Evolutionary conservation across 2,888 invertebrate genomes (phyloP), one percentile per base, ranked within the genome.

Genomic region (Leptinotarsa rubiginosa): DNA sequence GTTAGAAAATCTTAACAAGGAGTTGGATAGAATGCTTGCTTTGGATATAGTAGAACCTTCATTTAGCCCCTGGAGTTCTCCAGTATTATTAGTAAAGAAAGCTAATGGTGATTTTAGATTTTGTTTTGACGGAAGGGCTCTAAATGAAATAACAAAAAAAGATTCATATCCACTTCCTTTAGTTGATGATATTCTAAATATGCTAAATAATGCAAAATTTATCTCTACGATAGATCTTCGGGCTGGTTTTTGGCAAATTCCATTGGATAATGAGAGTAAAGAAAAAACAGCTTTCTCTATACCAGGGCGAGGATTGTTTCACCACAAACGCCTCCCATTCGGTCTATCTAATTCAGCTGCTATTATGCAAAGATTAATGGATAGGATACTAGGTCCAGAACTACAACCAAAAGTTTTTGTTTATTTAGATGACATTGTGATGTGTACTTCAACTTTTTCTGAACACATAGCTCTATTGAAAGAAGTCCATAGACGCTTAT

Each of bases 361-460:
- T 47, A 3, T 49, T 18, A n/a, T 18, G 13, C 47, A 65, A 18
- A n/a, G 41, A 18, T 22, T 65, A 15, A 65, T 65, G 65, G 65
- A 65, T 49, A 18, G 22, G 15, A 50, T 50, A 50, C n/a, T 50
- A 25, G 25, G 25, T 25, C 50, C 50, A 16, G 50, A 50, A 50
- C n/a, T 65, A 31, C 47, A 65, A 16, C 65, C 65, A 20, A 47
- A 41, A 47, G 47, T n/a, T 47, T 77, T 77, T 64, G 73, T 75
- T 7, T 79, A 78, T 67, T 41, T 80, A n/a, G 79, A 80, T 54
- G 79, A 80, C 59, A 77, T 81, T 16, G 70, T 80, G 54, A 47
- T 81, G n/a, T 50, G 13, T 62, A 73, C 13, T 74, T 78, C n/a
- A 56, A 12, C 10, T 65, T 50, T 47, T 78, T 81, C 47, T 70